These are phyloP conservation scores for Ashinkailepas kermadecensis DNA, from an alignment of 2,888 invertebrate genomes.

Conservation along the genomic window DNA sequence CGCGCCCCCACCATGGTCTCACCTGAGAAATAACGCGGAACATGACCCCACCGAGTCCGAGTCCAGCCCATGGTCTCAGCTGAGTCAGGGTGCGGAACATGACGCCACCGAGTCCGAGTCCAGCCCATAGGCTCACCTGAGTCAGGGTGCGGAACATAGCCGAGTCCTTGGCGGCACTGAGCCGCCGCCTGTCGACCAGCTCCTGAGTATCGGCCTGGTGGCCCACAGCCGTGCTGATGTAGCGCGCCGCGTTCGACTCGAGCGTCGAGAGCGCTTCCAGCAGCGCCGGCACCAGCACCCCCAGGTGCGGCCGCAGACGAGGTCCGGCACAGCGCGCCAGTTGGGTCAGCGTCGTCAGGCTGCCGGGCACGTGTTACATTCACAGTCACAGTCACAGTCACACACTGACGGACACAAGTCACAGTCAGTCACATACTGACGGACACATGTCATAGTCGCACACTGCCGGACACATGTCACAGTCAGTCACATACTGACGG, in stretches of 20 bases:
- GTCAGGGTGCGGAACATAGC: constrained; percentile 80
- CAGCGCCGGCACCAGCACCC: constrained; percentile 71
- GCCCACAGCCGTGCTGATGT: constrained; percentile 59
- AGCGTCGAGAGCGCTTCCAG: constrained; percentile 79
- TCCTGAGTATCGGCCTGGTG: constrained; percentile 64
- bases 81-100: constrained; percentile 76
- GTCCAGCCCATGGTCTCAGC: not conserved
- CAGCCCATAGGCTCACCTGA: constrained; percentile 39
- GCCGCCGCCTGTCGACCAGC: constrained; percentile 66
- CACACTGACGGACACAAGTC: no score
- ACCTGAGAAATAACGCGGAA: constrained; percentile 68
- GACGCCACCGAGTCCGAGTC: constrained; percentile 43
- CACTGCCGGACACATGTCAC: no score
- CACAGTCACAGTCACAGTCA: no score
- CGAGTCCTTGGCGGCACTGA: constrained; percentile 71
- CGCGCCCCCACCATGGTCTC: not conserved
- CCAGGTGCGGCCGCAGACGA: constrained; percentile 70
- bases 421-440: no score
- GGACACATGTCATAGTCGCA: no score
- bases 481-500: no score
- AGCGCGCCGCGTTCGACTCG: constrained; percentile 69
- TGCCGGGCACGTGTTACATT: not conserved
- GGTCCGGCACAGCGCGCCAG: constrained; percentile 54
- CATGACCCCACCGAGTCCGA: constrained; percentile 50
- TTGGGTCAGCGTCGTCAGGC: not conserved